Evolutionary conservation across 1,140 invertebrate species (phyloP).

Genomic region (Ips typographus): DNA sequence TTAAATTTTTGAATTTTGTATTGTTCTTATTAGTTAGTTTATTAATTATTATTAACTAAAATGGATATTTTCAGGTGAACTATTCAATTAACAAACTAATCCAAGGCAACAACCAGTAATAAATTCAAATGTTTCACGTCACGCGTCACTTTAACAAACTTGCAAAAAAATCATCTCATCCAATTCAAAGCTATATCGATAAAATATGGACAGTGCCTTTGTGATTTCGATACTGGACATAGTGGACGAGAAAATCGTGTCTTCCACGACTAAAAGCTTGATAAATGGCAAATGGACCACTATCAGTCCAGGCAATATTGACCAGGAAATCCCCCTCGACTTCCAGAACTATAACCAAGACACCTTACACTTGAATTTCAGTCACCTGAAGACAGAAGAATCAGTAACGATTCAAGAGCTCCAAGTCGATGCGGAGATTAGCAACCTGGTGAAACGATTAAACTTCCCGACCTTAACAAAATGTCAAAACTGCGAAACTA

Average conservation of each 20-base stretch:
- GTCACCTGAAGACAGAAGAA: conserved; percentile 2
- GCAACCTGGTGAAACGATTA: not conserved
- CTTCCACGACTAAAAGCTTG: not conserved
- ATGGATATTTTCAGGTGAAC: too few species aligned
- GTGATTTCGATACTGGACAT: conserved; percentile 29
- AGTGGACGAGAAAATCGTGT: conserved; percentile 21
- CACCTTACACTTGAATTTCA: conserved; percentile 18
- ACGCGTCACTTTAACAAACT: not conserved
- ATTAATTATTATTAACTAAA: too few species aligned
- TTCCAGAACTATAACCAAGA: conserved; percentile 13
- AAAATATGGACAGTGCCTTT: conserved; percentile 17
- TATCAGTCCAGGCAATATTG: too few species aligned
- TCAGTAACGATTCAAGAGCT: conserved; percentile 11
- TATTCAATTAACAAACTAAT: too few species aligned
- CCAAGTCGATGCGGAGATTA: not conserved
- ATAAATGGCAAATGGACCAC: too few species aligned
- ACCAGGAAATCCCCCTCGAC: conserved; percentile 3
- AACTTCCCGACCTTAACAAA: conserved; percentile 44
- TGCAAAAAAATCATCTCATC: conserved; percentile 11
- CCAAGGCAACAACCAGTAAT: not conserved
- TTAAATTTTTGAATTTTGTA: too few species aligned
- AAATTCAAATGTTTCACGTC: conserved; percentile 27
- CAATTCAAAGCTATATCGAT: conserved; percentile 9
- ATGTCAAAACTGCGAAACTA: conserved; percentile 52
- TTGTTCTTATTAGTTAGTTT: too few species aligned